Evolutionary conservation across 2,797 vertebrate species (phyloP), one percentile per base, ranked within the genome.

Genomic region (Myotis vivesi): DNA sequence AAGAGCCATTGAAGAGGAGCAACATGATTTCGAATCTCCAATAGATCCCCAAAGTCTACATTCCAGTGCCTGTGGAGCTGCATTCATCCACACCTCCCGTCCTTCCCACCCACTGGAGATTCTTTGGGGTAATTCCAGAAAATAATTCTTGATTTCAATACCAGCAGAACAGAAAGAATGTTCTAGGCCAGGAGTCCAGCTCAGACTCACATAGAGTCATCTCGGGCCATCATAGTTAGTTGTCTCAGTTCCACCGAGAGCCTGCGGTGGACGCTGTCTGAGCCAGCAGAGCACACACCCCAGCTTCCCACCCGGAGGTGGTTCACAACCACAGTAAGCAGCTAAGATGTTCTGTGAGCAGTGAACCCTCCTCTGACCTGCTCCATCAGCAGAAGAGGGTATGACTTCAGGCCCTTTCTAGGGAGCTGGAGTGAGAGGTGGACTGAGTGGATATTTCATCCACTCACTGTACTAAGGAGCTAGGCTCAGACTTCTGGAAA

Each of bases 11-110:
- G 81, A 68, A 62, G 71, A 85, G 89, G 80, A 85, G 12, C 73
- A 64, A 17, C 19, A 2, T 75, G 41, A 16, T 36, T 79, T 30
- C 30, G 76, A 84, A 73, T 87, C 33, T 75, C 51, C 72, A 46
- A 0, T 44, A 5, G 55, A 8, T n/a, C 55, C 79, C 23, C 0
- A n/a, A 83, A 20, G 8, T 55, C 71, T 57, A 0, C 38, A 1
- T 64, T 22, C 8, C 30, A 1, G 22, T 49, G 23, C 46, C 28
- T 6, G 0, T 2, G 23, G 22, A 11, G 8, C 22, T 59, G 2
- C 59, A 12, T 66, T 73, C 38, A 7, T 20, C 55, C 36, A n/a
- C 6, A 8, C 46, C 22, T 22, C 53, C 57, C 66, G 55, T 53
- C 38, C n/a, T 68, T 80, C 46, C 73, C 16, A 12, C 9, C 66